Evolutionary conservation across 2,113 vertebrate genomes (phyloP), one percentile per base, ranked within the genome.

Genomic region (Rhynchomys soricoides): DNA sequence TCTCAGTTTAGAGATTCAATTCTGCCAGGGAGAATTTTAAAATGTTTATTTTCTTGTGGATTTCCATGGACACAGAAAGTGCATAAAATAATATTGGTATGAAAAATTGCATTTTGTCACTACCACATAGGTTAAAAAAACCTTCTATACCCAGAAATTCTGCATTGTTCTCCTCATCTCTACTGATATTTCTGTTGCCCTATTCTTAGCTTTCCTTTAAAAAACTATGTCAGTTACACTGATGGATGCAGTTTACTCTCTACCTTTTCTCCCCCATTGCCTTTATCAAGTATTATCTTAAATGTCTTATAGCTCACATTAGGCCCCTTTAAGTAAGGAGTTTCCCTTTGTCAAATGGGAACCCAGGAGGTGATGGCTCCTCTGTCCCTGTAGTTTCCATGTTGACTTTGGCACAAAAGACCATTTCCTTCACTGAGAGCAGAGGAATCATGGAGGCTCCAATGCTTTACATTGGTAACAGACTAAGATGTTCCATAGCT

Each of bases 121-220:
- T 86, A n/a, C 10, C 22, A 48, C 43, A 31, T 92, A 68, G 55
- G 26, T 92, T 88, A 96, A 97, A 68, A 97, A 74, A 94, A 43
- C 81, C 74, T 88, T 40, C 26, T 26, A 90, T 40, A 74, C 66
- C 16, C 43, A 52, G 70, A 59, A 89, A 92, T 34, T 71, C n/a
- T 55, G 10, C 10, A 26, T 68, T 24, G 52, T 16, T 15, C 2
- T 3, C 55, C 5, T 9, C 7, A 64, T n/a, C 17, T 77, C 45
- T 86, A n/a, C 45, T 86, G 50, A 19, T 24, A 52, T 91, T 83
- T 50, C 71, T 89, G 45, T 3, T 87, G 19, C 43, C 3, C 7
- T 26, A 3, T 62, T 45, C 15, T 40, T 87, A 68, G 22, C 1
- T 79, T 93, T 78, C 40, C 37, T 88, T 73, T 85, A 82, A 34